Evolutionary conservation across 2,888 invertebrate species (phyloP).

Genomic region (Drosophila sordidula): DNA sequence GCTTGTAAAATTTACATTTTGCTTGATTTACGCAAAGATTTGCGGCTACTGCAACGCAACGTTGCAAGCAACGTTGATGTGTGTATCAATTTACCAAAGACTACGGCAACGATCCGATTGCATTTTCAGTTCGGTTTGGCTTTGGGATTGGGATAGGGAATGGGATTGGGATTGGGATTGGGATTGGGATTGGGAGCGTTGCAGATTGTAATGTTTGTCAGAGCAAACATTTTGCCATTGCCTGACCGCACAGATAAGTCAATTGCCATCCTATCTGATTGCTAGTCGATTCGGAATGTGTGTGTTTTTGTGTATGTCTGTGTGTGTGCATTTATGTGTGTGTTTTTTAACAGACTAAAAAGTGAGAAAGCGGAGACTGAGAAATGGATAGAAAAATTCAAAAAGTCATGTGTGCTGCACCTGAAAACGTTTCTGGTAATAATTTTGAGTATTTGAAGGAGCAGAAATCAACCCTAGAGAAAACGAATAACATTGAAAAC

Average conservation of each 20-base stretch:
- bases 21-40: slow-evolving; percentile 79
- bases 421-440: slow-evolving; percentile 7
- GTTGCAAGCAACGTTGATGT: slow-evolving; percentile 74
- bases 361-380: no score
- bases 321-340: neutral
- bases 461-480: no score
- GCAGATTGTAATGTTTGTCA: slow-evolving; percentile 65
- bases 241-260: slow-evolving; percentile 74
- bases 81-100: slow-evolving; percentile 75
- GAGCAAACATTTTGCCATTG: slow-evolving; percentile 69
- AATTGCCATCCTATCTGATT: slow-evolving; percentile 67
- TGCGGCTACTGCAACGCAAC: slow-evolving; percentile 77
- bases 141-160: slow-evolving; percentile 1
- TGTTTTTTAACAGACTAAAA: slow-evolving; percentile 24
- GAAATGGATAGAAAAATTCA: neutral
- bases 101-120: slow-evolving; percentile 54
- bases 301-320: neutral
- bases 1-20: slow-evolving; percentile 76
- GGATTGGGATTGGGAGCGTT: slow-evolving; percentile 27
- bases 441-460: neutral
- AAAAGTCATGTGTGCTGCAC: slow-evolving; percentile 1
- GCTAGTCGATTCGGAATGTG: slow-evolving; percentile 39
- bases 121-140: slow-evolving; percentile 27
- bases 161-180: neutral
- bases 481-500: no score